These are phyloP conservation scores for Andrena hattorfiana DNA, from an alignment of 2,888 invertebrate species.

Conservation along the genomic window DNA sequence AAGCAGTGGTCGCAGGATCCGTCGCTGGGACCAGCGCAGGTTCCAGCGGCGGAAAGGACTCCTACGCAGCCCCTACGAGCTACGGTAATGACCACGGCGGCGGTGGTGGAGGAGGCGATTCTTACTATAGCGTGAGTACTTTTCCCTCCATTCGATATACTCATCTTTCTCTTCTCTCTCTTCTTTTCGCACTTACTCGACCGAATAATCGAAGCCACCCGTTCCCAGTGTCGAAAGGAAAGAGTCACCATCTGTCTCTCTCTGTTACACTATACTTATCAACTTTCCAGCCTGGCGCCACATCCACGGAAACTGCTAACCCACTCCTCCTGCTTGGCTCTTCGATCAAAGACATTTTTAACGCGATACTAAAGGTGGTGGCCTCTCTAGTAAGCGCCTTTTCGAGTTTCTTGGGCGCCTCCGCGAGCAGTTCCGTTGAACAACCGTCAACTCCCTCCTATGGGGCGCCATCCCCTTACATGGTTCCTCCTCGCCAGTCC, in stretches of 20 bases:
- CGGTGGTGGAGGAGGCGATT: conserved; percentile 37
- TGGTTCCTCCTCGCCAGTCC: conserved; percentile 15
- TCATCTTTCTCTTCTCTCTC: background rate
- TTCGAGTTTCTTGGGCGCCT: conserved; percentile 78
- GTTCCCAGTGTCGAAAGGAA: background rate
- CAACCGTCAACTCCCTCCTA: conserved; percentile 59
- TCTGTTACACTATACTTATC: conserved; percentile 24
- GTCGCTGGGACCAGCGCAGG: conserved; percentile 81
- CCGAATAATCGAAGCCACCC: background rate
- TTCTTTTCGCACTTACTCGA: background rate
- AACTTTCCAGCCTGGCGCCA: conserved; percentile 65
- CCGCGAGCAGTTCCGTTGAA: conserved; percentile 61
- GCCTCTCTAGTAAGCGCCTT: conserved; percentile 76
- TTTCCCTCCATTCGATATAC: background rate
- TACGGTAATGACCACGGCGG: conserved; percentile 60
- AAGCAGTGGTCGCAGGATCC: conserved; percentile 79
- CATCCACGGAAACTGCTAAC: conserved; percentile 72
- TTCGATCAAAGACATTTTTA: conserved; percentile 79
- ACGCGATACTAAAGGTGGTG: conserved; percentile 76
- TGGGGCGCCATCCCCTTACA: conserved; percentile 30
- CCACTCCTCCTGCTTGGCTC: conserved; percentile 73
- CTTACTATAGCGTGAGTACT: conserved; percentile 20
- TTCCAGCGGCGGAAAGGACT: conserved; percentile 70
- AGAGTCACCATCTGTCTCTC: background rate
- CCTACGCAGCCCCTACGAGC: conserved; percentile 60